These are phyloP conservation scores for Gymnarchus niloticus DNA, from an alignment of 2,113 vertebrate species.

Conservation along the genomic window DNA sequence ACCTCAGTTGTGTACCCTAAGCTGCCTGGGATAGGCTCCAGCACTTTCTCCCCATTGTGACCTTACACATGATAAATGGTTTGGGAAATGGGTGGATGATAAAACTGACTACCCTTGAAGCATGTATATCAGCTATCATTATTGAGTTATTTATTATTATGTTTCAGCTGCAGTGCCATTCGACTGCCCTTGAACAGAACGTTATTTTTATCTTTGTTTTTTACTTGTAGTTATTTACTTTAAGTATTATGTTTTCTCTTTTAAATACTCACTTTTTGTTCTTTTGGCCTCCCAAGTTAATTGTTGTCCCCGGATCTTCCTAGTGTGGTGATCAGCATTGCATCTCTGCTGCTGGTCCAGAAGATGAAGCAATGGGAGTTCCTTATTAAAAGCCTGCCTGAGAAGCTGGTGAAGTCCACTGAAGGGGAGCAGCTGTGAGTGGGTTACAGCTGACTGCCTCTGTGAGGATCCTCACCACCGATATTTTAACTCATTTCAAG, in stretches of 20 bases:
- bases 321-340: slow-evolving; percentile 96
- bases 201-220: no score
- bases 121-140: not conserved
- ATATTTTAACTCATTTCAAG: not conserved
- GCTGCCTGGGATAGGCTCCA: no score
- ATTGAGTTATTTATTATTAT: not conserved
- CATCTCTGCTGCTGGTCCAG: slow-evolving; percentile 89
- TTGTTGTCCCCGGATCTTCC: slow-evolving; percentile 78
- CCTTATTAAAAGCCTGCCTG: slow-evolving; percentile 89
- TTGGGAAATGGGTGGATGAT: no score
- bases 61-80: no score
- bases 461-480: not conserved
- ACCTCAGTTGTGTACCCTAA: no score
- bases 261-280: not conserved
- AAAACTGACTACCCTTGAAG: not conserved
- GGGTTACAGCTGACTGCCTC: not conserved
- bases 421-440: slow-evolving; percentile 77
- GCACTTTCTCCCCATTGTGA: no score
- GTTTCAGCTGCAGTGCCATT: not conserved
- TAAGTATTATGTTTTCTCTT: not conserved
- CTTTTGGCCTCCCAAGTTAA: no score
- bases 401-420: slow-evolving; percentile 89
- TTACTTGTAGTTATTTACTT: no score
- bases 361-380: slow-evolving; percentile 92
- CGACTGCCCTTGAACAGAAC: not conserved